These are phyloP conservation scores for Marronus borbonicus DNA, from an alignment of 2,888 invertebrate species.

Conservation along the genomic window DNA sequence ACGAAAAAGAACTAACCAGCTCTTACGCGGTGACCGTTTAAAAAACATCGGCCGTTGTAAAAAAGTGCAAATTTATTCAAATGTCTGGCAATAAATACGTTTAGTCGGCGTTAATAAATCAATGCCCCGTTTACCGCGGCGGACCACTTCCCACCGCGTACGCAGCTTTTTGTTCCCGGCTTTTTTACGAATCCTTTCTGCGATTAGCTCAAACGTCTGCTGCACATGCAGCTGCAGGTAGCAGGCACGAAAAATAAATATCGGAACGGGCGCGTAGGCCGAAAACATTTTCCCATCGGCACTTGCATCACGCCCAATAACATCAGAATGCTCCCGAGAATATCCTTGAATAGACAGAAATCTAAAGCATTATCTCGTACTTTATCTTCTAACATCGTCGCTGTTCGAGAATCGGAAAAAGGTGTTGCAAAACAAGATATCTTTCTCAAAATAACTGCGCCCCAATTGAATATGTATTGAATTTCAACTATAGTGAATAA, in stretches of 20 bases:
- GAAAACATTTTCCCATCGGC: conserved; percentile 49
- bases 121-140: conserved; percentile 24
- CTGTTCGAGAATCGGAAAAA: too few species aligned
- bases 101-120: conserved; percentile 25
- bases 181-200: conserved; percentile 25
- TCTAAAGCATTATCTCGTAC: background rate
- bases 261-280: conserved; percentile 52
- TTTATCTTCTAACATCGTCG: conserved; percentile 5
- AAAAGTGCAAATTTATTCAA: conserved; percentile 44
- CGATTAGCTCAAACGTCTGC: background rate
- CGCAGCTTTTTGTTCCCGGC: conserved; percentile 34
- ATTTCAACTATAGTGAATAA: too few species aligned
- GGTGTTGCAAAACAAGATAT: too few species aligned
- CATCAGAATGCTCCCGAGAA: conserved; percentile 12
- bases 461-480: too few species aligned
- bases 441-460: too few species aligned
- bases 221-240: conserved; percentile 26
- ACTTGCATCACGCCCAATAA: conserved; percentile 53
- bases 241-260: conserved; percentile 35
- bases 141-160: conserved; percentile 32
- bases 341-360: background rate
- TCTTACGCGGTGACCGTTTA: conserved; percentile 12
- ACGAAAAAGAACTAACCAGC: background rate
- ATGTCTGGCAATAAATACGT: conserved; percentile 37
- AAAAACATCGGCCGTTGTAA: conserved; percentile 21